phyloP scores from a whole-genome alignment of 2,888 invertebrate genomes.

The Megaustenia siamemsis region DNA sequence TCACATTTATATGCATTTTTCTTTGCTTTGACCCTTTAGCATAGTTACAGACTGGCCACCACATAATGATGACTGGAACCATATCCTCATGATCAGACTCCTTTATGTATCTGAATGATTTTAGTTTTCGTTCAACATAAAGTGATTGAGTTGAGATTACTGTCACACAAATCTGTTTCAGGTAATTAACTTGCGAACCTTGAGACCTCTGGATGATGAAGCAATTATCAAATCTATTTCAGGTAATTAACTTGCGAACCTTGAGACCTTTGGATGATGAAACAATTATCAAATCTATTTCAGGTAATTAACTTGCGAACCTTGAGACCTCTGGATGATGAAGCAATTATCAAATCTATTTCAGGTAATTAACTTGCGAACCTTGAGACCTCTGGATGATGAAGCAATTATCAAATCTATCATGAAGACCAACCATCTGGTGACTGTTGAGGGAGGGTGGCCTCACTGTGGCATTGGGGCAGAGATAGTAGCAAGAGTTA shows the following conservation, averaged over 20 bases:
- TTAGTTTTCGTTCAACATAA: too few species aligned
- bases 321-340: conserved; percentile 89
- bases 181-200: conserved; percentile 93
- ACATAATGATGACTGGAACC: too few species aligned
- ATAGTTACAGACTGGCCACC: too few species aligned
- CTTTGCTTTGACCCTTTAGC: too few species aligned
- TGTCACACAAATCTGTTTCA: too few species aligned
- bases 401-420: conserved; percentile 86
- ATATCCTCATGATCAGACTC: too few species aligned
- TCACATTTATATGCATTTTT: too few species aligned
- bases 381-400: conserved; percentile 90
- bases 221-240: conserved; percentile 86
- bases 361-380: conserved; percentile 92
- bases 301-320: conserved; percentile 93
- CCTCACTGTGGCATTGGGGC: conserved; percentile 95
- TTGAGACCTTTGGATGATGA: conserved; percentile 89
- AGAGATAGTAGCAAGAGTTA: conserved; percentile 94
- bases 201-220: conserved; percentile 89
- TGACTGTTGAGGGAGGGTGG: conserved; percentile 98
- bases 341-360: conserved; percentile 86
- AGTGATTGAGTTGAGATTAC: too few species aligned
- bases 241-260: conserved; percentile 93
- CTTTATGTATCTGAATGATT: too few species aligned
- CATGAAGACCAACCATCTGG: conserved; percentile 95
- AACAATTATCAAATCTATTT: conserved; percentile 86